These are phyloP conservation scores for Podarcis muralis DNA, from an alignment of 2,113 vertebrate species.

Conservation along the genomic window DNA sequence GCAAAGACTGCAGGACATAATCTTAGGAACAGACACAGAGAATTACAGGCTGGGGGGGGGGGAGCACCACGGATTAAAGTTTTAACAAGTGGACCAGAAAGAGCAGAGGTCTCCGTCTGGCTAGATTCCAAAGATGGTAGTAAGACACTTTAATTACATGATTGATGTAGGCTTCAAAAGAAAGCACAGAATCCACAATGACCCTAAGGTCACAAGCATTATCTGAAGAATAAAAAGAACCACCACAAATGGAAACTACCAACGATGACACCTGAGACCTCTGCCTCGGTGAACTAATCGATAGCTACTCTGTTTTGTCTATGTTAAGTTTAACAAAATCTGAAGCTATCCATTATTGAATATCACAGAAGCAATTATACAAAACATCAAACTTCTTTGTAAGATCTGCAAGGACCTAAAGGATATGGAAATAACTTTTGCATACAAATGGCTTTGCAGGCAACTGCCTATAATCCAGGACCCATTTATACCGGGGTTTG, in stretches of 20 bases:
- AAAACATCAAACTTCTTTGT: slow-evolving; percentile 66
- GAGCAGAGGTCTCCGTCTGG: slow-evolving; percentile 64
- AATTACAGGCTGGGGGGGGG: slow-evolving; percentile 20
- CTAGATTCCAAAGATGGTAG: slow-evolving; percentile 71
- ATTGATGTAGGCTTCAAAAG: slow-evolving; percentile 73
- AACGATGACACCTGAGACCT: slow-evolving; percentile 72
- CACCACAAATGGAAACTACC: slow-evolving; percentile 72
- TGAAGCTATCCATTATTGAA: slow-evolving; percentile 66
- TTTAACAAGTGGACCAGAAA: slow-evolving; percentile 65
- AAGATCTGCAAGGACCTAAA: slow-evolving; percentile 49
- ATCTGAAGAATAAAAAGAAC: slow-evolving; percentile 72
- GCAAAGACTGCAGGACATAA: slow-evolving; percentile 11
- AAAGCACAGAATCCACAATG: slow-evolving; percentile 64
- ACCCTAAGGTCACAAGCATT: slow-evolving; percentile 69
- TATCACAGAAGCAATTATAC: slow-evolving; percentile 70
- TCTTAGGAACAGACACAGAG: slow-evolving; percentile 7
- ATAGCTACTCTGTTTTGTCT: slow-evolving; percentile 69
- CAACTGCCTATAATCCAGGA: not conserved
- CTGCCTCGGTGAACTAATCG: slow-evolving; percentile 56
- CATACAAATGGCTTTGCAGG: slow-evolving; percentile 56
- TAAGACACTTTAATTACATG: slow-evolving; percentile 73
- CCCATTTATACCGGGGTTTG: not conserved
- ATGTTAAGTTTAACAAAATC: slow-evolving; percentile 73
- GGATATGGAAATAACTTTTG: slow-evolving; percentile 44
- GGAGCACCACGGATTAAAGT: slow-evolving; percentile 52